Base-by-base conservation (phyloP, 1,140 invertebrate genomes). In the Dreissena rostriformis region DNA sequence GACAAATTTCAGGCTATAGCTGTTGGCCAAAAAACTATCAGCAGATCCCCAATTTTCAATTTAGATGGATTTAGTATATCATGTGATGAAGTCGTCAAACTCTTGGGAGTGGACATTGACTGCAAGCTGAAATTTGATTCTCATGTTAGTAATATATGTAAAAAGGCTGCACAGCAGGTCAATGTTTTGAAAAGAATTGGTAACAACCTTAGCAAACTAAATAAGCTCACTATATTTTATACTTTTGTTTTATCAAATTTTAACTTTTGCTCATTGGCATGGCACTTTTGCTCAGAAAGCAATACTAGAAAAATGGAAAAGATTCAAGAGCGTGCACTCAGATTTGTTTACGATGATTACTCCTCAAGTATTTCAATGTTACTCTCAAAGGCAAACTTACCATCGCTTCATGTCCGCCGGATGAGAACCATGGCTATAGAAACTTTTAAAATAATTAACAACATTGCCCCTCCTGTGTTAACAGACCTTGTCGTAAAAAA, bases 11-110 rank as follows among this genome's bases (percentile, higher is more conserved):
- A 85, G 29, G 49, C 82, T n/a, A 73, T 79, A 63, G 66, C 28
- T 61, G 68, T 53, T 15, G 82, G 68, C 10, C 63, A 63, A 55
- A 72, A 55, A 29, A 49, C 14, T 4, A n/a, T 14, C 4, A 61
- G 19, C 22, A 72, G 28, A 52, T 51, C 39, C 14, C 28, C 15
- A 19, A 8, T 66, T 53, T 78, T 84, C n/a, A 77, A 63, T 1
- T 67, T 67, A 24, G 74, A 22, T n/a, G n/a, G n/a, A n/a, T n/a
- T n/a, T 49, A 29, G 65, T 74, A n/a, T 24, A n/a, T 17, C 49
- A 51, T 85, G 72, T 73, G 85, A 86, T 65, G 73, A 86, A 24
- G 49, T 17, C 5, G 75, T 82, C 12, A 82, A 82, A 81, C 57
- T 86, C 6, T 67, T 73, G 39, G 57, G 75, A 55, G 70, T 74